These are phyloP conservation scores for Panulirus ornatus DNA, from an alignment of 1,140 invertebrate species.

Conservation along the genomic window DNA sequence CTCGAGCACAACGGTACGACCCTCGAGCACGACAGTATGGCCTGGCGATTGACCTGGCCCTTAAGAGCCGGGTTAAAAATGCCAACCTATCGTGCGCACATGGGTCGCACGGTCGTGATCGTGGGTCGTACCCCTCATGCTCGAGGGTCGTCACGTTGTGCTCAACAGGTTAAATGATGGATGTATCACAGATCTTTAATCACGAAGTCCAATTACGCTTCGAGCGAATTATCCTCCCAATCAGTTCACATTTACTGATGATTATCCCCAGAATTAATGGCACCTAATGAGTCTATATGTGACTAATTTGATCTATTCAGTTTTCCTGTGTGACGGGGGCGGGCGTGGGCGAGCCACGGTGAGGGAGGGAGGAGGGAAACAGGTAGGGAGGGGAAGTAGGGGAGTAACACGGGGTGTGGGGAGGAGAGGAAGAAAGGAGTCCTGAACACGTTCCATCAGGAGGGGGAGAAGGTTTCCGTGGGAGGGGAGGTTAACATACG, in stretches of 20 bases:
- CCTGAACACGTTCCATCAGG: no score
- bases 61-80: no score
- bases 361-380: background rate
- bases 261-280: background rate
- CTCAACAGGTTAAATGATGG: no score
- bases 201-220: background rate
- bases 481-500: background rate
- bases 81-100: no score
- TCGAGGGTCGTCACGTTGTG: no score
- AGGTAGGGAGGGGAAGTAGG: background rate
- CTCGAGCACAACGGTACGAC: no score
- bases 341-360: background rate
- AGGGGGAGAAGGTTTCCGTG: background rate
- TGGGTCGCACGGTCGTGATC: no score
- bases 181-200: no score
- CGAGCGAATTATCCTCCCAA: background rate
- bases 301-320: slow-evolving; percentile 18
- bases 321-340: background rate
- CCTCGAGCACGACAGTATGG: no score
- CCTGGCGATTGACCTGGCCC: no score
- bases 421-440: background rate
- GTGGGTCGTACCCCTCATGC: no score
- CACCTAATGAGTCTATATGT: slow-evolving; percentile 3
- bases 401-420: background rate
- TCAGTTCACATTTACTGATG: background rate